phyloP scores from a whole-genome alignment of 1,140 invertebrate species.

The Temnothorax nylanderi region DNA sequence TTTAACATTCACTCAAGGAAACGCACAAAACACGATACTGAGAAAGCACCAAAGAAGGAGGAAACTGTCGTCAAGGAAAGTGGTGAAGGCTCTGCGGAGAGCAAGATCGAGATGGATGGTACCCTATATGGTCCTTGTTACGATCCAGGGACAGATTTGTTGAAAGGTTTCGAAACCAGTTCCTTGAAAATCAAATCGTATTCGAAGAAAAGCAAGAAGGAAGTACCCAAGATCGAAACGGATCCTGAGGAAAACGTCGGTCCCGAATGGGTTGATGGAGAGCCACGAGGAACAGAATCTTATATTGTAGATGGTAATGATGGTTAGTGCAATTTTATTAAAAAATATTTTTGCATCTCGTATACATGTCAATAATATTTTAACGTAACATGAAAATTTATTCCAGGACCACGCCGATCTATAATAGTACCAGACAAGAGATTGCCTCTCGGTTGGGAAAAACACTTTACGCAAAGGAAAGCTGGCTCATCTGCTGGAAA shows the following conservation, averaged over 20 bases:
- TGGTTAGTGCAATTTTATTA: constrained; percentile 64
- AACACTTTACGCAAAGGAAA: constrained; percentile 90
- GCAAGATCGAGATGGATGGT: constrained; percentile 67
- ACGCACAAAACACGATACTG: constrained; percentile 76
- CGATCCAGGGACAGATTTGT: constrained; percentile 74
- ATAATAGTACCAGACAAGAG: constrained; percentile 90
- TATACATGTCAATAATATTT: neutral
- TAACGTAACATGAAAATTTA: constrained; percentile 7
- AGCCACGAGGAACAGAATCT: constrained; percentile 82
- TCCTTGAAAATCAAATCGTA: constrained; percentile 70
- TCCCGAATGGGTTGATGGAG: constrained; percentile 82
- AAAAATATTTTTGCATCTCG: neutral
- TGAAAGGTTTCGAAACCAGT: constrained; percentile 72
- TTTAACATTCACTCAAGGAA: constrained; percentile 85
- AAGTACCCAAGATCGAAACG: constrained; percentile 67
- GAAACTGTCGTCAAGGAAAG: constrained; percentile 50
- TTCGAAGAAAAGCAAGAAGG: constrained; percentile 76
- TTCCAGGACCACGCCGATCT: constrained; percentile 85
- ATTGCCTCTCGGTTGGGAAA: constrained; percentile 91
- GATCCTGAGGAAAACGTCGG: constrained; percentile 78
- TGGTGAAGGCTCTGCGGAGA: constrained; percentile 61
- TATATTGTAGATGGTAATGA: constrained; percentile 82
- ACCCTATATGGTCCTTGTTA: constrained; percentile 69
- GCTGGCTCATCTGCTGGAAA: constrained; percentile 90
- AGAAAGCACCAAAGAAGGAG: constrained; percentile 82